Percentiles rank a stretch among this genome's conserved stretches.
Conservation (phyloP, 2,113 vertebrate genomes). For the Hylia prasina region DNA sequence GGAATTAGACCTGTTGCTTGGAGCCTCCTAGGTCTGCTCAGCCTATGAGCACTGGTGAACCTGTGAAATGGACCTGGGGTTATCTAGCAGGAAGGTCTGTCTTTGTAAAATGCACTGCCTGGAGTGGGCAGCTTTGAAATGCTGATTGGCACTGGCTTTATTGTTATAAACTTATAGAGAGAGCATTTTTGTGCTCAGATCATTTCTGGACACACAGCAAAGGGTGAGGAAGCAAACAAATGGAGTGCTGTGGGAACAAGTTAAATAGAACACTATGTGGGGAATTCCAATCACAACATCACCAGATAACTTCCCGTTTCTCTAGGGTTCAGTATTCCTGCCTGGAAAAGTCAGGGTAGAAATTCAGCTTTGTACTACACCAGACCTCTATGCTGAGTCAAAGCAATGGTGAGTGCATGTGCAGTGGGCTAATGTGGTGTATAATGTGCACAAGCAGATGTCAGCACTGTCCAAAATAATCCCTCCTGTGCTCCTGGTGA, state of each 20-base stretch:
- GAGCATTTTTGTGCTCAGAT: background rate
- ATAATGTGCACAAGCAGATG: background rate
- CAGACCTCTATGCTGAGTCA: background rate
- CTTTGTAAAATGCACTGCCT: conserved; percentile 15
- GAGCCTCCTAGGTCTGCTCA: background rate
- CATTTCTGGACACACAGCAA: conserved; percentile 26
- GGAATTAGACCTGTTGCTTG: background rate
- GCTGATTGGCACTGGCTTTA: background rate
- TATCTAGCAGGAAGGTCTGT: conserved; percentile 36
- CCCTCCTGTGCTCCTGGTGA: background rate
- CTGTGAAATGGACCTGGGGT: background rate
- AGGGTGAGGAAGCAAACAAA: conserved; percentile 12
- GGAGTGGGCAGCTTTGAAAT: conserved; percentile 47
- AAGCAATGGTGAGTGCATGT: background rate
- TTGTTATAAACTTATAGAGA: background rate
- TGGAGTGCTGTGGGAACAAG: background rate
- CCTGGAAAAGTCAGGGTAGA: background rate
- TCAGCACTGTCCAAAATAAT: background rate
- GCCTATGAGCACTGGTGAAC: background rate
- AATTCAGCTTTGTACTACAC: background rate
- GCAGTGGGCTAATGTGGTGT: background rate
- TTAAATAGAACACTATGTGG: background rate
- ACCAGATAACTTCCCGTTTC: background rate
- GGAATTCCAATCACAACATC: background rate
- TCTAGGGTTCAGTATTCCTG: background rate